Base-by-base conservation (phyloP, 1,140 invertebrate genomes). In the Bombus huntii region DNA sequence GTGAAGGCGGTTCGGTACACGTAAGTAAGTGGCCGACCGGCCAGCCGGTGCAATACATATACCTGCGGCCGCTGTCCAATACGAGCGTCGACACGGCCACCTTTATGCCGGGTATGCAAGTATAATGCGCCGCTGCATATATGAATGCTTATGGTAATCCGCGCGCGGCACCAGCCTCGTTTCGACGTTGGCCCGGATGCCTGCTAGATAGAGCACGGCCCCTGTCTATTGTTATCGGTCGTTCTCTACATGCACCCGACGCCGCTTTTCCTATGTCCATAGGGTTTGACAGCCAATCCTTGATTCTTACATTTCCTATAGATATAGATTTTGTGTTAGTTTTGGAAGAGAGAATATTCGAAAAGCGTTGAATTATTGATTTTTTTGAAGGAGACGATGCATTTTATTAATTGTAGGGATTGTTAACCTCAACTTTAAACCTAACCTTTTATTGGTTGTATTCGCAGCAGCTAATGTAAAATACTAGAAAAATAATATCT, bases 101-200 rank as follows among this genome's bases (percentile, higher is more conserved):
- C 89, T 90, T 90, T 83, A 87, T 85, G 79, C 77, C 91, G 77
- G 91, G 92, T 93, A 95, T 94, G 94, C 94, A 94, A 93, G 93
- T 94, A 93, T 94, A 94, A 94, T 94, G 91, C 81, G 87, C 86
- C 85, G 88, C 88, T 91, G 94, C 93, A 94, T 95, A 95, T 93
- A 94, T 95, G 93, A 95, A 95, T 95, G 93, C 92, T 93, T 95
- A 94, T 94, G 94, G 93, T 93, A 94, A 94, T 95, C 92, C 89
- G 77, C 92, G 80, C 91, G 91, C 87, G 90, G 91, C 91, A 77
- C 74, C 75, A 91, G 92, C 89, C 93, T 93, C 92, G 93, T 92
- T 93, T 92, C 91, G 90, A 87, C 81, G 89, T 71, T 90, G 81
- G 83, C 88, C 77, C 88, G 87, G 90, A 91, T 87, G 90, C 85